These are phyloP conservation scores for Plectropomus leopardus DNA, from an alignment of 2,113 vertebrate genomes.

Conservation along the genomic window DNA sequence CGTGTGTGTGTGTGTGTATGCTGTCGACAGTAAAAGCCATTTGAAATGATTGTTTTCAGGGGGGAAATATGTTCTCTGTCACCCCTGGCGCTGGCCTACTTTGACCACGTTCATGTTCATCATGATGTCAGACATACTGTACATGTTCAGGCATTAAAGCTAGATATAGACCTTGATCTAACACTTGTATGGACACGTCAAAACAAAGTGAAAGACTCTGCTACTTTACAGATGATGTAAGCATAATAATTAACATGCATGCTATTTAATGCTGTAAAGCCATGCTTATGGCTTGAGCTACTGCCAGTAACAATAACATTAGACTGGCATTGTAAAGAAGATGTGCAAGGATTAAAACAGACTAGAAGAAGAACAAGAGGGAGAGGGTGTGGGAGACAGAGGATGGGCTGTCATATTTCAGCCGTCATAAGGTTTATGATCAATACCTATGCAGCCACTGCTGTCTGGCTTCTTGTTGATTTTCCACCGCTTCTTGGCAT, in stretches of 20 bases:
- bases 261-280: not conserved
- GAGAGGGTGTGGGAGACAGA: constrained; percentile 14
- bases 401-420: constrained; percentile 52
- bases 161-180: constrained; percentile 3
- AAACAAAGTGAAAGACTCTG: not conserved
- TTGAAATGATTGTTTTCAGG: constrained; percentile 32
- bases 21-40: constrained; percentile 28
- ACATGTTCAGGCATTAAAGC: not conserved
- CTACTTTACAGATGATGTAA: not conserved
- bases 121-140: constrained; percentile 25
- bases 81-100: constrained; percentile 16
- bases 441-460: constrained; percentile 58
- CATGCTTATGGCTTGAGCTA: not conserved
- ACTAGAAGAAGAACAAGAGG: not conserved
- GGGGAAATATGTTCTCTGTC: not conserved
- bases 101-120: constrained; percentile 17
- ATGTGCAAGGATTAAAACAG: constrained; percentile 9
- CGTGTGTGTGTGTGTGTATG: too few relatives aligned
- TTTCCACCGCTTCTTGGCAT: constrained; percentile 46
- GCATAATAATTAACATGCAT: not conserved
- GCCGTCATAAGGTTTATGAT: constrained; percentile 51
- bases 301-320: constrained; percentile 4
- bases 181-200: constrained; percentile 14
- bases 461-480: constrained; percentile 57
- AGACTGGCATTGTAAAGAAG: constrained; percentile 1